Percentiles rank a stretch among this genome's conserved stretches.
Evolutionary conservation across 2,797 vertebrate genomes (phyloP).

Genomic region (Cossypha niveicapilla): DNA sequence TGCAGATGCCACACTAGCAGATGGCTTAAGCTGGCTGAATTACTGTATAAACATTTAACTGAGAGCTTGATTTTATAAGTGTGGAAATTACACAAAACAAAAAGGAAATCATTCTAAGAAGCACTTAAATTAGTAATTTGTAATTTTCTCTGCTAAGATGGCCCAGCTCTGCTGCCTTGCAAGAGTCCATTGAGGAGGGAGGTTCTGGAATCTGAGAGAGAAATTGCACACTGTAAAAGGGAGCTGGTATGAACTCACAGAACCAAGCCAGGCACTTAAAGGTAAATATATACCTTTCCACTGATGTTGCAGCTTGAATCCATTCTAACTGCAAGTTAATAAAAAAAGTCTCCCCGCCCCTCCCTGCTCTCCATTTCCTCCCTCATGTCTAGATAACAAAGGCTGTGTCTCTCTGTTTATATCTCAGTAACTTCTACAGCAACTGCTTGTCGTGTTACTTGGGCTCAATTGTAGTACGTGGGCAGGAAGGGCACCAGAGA

Average conservation of each 20-base stretch:
- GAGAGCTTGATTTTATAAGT: conserved; percentile 62
- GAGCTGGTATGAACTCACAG: not conserved
- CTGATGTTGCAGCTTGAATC: conserved; percentile 10
- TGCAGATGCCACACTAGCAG: conserved; percentile 23
- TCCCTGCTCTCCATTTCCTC: conserved; percentile 24
- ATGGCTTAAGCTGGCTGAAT: conserved; percentile 48
- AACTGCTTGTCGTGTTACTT: not conserved
- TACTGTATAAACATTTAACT: conserved; percentile 57
- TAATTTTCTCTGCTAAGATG: conserved; percentile 41
- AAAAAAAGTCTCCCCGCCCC: not conserved
- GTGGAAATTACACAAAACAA: conserved; percentile 64
- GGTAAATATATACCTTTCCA: conserved; percentile 14
- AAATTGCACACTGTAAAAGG: not conserved
- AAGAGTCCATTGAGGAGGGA: not conserved
- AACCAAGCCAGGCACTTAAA: not conserved
- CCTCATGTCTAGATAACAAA: not conserved
- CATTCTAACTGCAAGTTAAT: conserved; percentile 10
- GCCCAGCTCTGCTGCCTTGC: not conserved
- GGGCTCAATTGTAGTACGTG: not conserved
- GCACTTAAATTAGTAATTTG: conserved; percentile 59
- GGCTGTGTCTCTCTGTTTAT: not conserved
- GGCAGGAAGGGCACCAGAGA: conserved; percentile 1
- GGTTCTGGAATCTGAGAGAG: conserved; percentile 4
- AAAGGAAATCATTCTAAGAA: conserved; percentile 48
- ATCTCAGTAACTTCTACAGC: not conserved